A percentile compares a stretch with the other conserved stretches of the same genome.
phyloP scores from a whole-genome alignment of 2,113 vertebrate species.

The Pithys albifrons region DNA sequence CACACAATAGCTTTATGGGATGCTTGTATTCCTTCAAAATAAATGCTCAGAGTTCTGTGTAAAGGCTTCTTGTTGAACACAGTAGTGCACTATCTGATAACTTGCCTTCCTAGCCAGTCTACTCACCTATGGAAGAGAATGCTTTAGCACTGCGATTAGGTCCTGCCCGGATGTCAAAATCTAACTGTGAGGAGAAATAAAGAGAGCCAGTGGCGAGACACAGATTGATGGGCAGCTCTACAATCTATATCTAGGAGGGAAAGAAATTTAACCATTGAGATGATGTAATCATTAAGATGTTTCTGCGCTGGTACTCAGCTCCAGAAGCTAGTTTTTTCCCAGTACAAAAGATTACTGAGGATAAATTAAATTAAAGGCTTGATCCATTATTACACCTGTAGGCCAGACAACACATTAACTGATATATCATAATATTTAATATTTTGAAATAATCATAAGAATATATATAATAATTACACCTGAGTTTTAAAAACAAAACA shows the following conservation, averaged over 20 bases:
- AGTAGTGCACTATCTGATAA: neutral
- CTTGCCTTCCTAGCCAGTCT: conserved; percentile 13
- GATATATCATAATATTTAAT: conserved; percentile 75
- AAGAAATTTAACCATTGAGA: conserved; percentile 76
- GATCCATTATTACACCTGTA: conserved; percentile 74
- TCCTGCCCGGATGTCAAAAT: conserved; percentile 56
- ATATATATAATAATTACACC: conserved; percentile 83
- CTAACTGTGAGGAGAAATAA: conserved; percentile 30
- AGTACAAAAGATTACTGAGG: conserved; percentile 74
- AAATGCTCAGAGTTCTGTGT: conserved; percentile 33
- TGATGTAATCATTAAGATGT: conserved; percentile 76
- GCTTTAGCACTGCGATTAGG: conserved; percentile 22
- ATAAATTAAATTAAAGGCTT: conserved; percentile 80
- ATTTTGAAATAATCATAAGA: conserved; percentile 77
- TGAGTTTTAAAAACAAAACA: conserved; percentile 81
- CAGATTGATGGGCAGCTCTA: conserved; percentile 64
- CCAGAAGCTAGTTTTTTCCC: conserved; percentile 73
- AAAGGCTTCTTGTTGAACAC: conserved; percentile 46
- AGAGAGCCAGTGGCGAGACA: conserved; percentile 59
- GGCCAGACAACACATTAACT: conserved; percentile 71
- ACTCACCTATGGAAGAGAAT: conserved; percentile 28
- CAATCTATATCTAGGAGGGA: conserved; percentile 61
- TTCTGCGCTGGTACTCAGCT: conserved; percentile 77
- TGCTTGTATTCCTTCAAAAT: conserved; percentile 40
- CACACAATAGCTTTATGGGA: conserved; percentile 54